Evolutionary conservation across 2,113 vertebrate species (phyloP), one percentile per base, ranked within the genome.

Genomic region (Cochlearius cochlearius): DNA sequence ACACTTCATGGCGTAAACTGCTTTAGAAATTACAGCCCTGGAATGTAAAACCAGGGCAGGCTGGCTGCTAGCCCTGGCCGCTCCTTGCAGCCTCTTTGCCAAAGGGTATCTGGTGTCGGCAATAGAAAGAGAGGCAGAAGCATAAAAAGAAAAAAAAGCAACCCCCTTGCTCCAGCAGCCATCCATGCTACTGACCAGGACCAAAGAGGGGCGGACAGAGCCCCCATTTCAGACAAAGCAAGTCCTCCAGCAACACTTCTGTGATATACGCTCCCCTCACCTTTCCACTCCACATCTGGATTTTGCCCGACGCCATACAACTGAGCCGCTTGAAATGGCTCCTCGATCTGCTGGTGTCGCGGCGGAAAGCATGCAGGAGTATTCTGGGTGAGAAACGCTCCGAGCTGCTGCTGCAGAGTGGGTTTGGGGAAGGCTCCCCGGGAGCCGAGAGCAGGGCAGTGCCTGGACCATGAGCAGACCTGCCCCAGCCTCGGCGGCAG

Each of bases 11-110:
- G 87, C 74, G 94, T 29, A 68, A 94, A 68, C 78, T 92, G 88
- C 92, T 92, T 95, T 79, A 86, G 73, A 92, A 94, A 96, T 92
- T 81, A 91, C 73, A 85, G 95, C 11, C 58, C 90, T 86, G 95
- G 96, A 97, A 96, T 78, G 89, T 75, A 96, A 92, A 97, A 27
- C 58, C 12, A 9, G 77, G 60, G 58, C 2, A n/a, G 83, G 56
- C 83, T 97, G 97, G 97, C 95, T 53, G 73, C 4, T 3, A 9
- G 83, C 90, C 94, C 92, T 92, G 94, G 85, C 94, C 96, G 91
- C 69, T 95, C 71, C 64, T 39, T 18, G 5, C 30, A 60, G 18
- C 41, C 52, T 41, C 74, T 53, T 59, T 95, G 94, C 96, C 97
- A 96, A 76, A 47, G n/a, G 47, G 62, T 85, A 18, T 95, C 95